Conservation (phyloP, 2,888 invertebrate genomes). For the Drosophila kanekoi region DNA sequence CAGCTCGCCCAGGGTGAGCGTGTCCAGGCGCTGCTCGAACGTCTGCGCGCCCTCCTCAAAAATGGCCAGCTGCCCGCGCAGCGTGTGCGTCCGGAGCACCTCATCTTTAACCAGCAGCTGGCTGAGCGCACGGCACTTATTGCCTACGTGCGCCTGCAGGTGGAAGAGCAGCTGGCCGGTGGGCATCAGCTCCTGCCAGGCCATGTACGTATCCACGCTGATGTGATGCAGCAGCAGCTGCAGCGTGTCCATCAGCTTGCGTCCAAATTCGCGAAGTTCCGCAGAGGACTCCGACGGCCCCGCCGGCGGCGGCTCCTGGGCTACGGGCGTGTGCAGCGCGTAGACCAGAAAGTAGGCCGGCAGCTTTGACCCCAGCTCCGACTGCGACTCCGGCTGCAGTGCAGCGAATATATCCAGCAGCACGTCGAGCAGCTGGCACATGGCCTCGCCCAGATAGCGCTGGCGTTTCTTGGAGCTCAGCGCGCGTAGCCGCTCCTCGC, state of each 20-base stretch:
- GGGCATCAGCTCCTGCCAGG: conserved; percentile 53
- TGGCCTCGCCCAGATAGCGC: conserved; percentile 54
- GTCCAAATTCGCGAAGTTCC: conserved; percentile 10
- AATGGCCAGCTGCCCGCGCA: conserved; percentile 23
- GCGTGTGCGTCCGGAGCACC: conserved; percentile 20
- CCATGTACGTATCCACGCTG: conserved; percentile 44
- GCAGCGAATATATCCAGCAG: conserved; percentile 7
- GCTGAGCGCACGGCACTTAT: conserved; percentile 19
- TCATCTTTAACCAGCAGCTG: not conserved
- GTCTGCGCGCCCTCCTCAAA: conserved; percentile 40
- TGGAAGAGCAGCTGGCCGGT: conserved; percentile 37
- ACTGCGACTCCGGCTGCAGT: not conserved
- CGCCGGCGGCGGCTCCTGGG: not conserved
- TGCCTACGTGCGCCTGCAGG: conserved; percentile 46
- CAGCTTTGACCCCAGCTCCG: not conserved
- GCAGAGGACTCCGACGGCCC: not conserved
- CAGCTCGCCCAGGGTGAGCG: conserved; percentile 46
- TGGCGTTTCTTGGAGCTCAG: conserved; percentile 7
- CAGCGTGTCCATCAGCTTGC: conserved; percentile 42
- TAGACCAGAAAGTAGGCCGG: conserved; percentile 37
- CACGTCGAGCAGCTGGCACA: conserved; percentile 32
- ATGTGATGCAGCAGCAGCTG: conserved; percentile 45
- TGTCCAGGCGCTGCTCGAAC: conserved; percentile 34
- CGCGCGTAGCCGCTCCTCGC: conserved; percentile 18
- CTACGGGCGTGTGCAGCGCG: conserved; percentile 9